Evolutionary conservation across 2,888 invertebrate species (phyloP), one percentile per base, ranked within the genome.

Genomic region (Hydroisotoma schaefferi): DNA sequence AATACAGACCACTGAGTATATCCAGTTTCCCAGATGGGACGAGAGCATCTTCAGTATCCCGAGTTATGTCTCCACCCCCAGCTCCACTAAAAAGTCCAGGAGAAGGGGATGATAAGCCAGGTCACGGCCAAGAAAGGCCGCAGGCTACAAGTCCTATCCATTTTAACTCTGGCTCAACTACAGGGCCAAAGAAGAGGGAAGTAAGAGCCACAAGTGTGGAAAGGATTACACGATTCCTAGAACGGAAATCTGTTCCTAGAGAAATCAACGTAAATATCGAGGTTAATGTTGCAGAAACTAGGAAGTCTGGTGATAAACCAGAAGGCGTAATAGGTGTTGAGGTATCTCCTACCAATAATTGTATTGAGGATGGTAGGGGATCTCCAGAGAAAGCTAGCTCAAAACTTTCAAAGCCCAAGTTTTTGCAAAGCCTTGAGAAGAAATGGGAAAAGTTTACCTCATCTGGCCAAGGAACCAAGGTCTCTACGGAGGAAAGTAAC

Each of bases 381-480:
- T 46, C 46, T 12, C 46, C 46, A 10, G 55, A 55, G 23, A 33
- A 38, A 38, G n/a, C 22, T 40, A 6, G 20, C 27, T 26, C 26
- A 33, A 33, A 52, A 52, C 29, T n/a, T 26, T 29, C 73, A 18
- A 80, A 79, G 69, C 80, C 81, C 69, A 82, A 81, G 63, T 80
- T 90, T 69, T 78, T 90, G 40, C 87, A 87, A 74, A 85, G 85
- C 0, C 83, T 90, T 71, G 88, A 90, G 46, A 88, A 87, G 74
- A 77, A 76, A 75, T 70, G 77, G 76, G 87, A 87, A 76, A 87
- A 86, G 75, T 80, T 87, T 37, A 68, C 67, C 5, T 23, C 23
- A 5, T 23, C 33, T 4, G 40, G 40, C 5, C 15, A 40, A n/a
- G n/a, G n/a, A 40, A 15, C 25, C 18, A 27, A 12, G 26, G 10